These are phyloP conservation scores for Etheostoma cragini DNA, from an alignment of 2,113 vertebrate species.

Conservation along the genomic window DNA sequence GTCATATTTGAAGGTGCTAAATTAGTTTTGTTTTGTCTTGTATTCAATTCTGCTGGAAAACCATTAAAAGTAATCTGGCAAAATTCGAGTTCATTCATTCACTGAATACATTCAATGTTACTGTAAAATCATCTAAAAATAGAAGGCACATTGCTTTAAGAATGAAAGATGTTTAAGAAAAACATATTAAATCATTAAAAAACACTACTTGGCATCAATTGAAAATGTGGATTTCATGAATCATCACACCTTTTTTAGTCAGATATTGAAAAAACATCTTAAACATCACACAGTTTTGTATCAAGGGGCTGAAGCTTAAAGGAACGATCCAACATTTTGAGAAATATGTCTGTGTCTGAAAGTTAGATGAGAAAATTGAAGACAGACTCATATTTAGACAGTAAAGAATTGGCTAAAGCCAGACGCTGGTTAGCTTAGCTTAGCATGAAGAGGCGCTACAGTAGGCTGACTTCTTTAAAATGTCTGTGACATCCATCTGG, in stretches of 20 bases:
- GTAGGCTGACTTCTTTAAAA: not conserved
- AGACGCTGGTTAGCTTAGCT: not conserved
- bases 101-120: not conserved
- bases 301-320: not conserved
- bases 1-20: not conserved
- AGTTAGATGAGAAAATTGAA: not conserved
- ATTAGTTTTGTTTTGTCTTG: not conserved
- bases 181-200: not conserved
- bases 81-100: not conserved
- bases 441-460: not conserved
- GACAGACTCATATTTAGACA: not conserved
- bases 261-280: not conserved
- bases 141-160: not conserved
- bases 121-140: not conserved
- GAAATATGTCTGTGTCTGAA: not conserved
- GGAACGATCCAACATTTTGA: not conserved
- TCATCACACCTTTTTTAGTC: not conserved
- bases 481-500: not conserved
- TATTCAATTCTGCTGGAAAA: not conserved
- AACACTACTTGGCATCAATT: not conserved
- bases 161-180: not conserved
- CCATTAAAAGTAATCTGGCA: not conserved
- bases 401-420: not conserved
- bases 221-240: not conserved
- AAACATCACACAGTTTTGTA: not conserved